Conservation (phyloP, 1,140 invertebrate species). For the Drosophila quadrilineata region DNA sequence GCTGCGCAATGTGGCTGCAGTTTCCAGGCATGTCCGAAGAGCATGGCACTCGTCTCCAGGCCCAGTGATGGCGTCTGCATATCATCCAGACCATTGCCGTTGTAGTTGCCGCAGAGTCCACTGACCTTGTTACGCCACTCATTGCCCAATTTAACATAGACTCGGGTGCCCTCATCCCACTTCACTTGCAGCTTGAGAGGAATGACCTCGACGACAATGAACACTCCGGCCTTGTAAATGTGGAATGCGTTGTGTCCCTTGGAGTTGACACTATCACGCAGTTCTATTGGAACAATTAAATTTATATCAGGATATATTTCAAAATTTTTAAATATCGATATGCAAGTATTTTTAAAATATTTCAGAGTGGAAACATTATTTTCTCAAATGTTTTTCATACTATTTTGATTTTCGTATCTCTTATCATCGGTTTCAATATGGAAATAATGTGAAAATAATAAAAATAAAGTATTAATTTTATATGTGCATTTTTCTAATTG, state of each 20-base stretch:
- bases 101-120: constrained; percentile 95
- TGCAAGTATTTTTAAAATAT: neutral
- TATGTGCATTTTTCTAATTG: no score
- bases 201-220: constrained; percentile 89
- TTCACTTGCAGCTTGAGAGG: constrained; percentile 90
- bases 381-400: no score
- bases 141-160: constrained; percentile 89
- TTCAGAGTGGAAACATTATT: no score
- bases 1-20: constrained; percentile 88
- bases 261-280: constrained; percentile 60
- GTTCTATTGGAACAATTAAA: constrained; percentile 29
- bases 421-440: no score
- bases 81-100: constrained; percentile 90
- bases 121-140: constrained; percentile 89
- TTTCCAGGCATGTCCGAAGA: constrained; percentile 95
- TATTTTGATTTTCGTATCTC: no score
- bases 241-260: constrained; percentile 67
- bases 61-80: constrained; percentile 92
- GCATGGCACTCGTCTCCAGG: constrained; percentile 86
- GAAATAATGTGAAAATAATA: no score
- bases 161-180: constrained; percentile 92
- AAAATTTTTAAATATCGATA: neutral
- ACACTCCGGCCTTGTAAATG: constrained; percentile 85
- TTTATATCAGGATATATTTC: neutral
- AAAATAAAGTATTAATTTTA: no score